phyloP scores from a whole-genome alignment of 2,888 invertebrate species.

The Patella ulyssiponensis region DNA sequence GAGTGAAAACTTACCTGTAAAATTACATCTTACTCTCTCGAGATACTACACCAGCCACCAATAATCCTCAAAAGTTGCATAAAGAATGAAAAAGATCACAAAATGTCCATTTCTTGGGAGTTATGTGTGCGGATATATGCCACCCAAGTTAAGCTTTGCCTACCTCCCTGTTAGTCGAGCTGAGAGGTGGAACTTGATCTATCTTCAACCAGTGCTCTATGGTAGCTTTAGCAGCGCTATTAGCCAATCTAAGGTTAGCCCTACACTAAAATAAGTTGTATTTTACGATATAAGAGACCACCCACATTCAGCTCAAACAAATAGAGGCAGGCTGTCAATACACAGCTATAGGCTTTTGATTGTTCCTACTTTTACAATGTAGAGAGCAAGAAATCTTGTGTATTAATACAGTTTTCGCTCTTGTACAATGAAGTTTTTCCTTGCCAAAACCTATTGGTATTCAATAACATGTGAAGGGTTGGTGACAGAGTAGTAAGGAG shows the following conservation, averaged over 20 bases:
- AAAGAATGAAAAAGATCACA: background rate
- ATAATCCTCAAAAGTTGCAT: background rate
- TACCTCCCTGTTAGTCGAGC: constrained; percentile 16
- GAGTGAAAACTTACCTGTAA: background rate
- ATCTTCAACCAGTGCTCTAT: constrained; percentile 15
- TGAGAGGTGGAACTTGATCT: constrained; percentile 22
- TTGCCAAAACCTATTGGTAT: background rate
- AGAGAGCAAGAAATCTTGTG: background rate
- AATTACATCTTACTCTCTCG: background rate
- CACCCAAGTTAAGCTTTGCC: constrained; percentile 28
- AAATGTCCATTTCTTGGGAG: background rate
- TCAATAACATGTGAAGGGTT: background rate
- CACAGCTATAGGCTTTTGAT: constrained; percentile 1
- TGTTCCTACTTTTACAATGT: background rate
- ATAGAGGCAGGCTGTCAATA: constrained; percentile 23
- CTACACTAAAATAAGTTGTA: constrained; percentile 28
- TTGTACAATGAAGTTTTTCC: background rate
- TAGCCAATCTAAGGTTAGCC: constrained; percentile 26
- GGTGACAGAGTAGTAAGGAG: background rate
- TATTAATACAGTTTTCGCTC: no score
- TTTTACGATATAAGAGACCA: constrained; percentile 23
- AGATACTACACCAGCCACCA: background rate
- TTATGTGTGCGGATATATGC: constrained; percentile 13
- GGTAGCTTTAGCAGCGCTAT: constrained; percentile 18
- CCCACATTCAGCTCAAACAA: constrained; percentile 25